These are phyloP conservation scores for Sarotherodon lohbergeri DNA, from an alignment of 2,113 vertebrate species.

Conservation along the genomic window DNA sequence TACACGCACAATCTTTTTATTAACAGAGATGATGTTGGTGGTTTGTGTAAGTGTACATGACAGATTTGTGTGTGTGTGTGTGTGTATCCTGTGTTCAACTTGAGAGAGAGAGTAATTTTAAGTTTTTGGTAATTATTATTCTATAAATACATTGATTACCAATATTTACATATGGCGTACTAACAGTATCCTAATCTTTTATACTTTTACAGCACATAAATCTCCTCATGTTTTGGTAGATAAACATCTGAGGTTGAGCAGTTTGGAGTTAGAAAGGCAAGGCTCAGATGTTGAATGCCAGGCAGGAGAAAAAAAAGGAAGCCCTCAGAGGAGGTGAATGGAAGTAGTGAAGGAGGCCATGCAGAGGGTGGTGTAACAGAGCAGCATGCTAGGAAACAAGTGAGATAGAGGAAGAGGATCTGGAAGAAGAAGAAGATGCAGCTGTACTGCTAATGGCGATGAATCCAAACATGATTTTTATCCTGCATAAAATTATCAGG, in stretches of 20 bases:
- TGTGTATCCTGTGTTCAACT: neutral
- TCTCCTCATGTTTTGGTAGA: neutral
- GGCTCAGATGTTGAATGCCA: neutral
- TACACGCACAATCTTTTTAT: rapidly evolving
- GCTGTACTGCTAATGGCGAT: neutral
- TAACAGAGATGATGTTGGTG: neutral
- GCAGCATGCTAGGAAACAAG: neutral
- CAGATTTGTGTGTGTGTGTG: neutral
- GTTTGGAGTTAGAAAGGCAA: neutral
- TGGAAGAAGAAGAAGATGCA: neutral
- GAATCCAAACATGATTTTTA: neutral
- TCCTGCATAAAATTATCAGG: neutral
- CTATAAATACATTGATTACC: neutral
- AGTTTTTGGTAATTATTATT: neutral
- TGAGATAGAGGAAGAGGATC: neutral
- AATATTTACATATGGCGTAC: neutral
- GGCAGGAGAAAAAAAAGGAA: neutral
- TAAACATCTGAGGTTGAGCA: neutral
- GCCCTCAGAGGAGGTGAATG: too few relatives aligned
- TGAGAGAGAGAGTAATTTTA: neutral
- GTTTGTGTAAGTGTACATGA: neutral
- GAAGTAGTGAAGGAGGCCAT: too few relatives aligned
- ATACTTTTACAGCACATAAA: neutral
- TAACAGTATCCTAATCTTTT: neutral
- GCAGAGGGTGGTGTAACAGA: neutral